A percentile compares a stretch with the other conserved stretches of the same genome.
These are phyloP conservation scores for Mystacornis crossleyi DNA, from an alignment of 2,113 vertebrate species.

Conservation along the genomic window DNA sequence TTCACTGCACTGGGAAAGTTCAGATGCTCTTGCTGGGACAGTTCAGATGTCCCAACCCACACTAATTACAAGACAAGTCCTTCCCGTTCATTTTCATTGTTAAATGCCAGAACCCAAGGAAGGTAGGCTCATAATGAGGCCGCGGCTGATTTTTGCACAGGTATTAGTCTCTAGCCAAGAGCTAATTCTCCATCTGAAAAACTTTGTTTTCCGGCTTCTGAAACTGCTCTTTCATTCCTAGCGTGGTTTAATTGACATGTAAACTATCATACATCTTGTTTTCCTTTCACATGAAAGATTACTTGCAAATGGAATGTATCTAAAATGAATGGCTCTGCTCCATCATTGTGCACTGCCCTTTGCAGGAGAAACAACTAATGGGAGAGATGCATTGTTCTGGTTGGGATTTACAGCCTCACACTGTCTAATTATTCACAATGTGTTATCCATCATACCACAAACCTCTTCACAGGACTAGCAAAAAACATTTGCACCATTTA, in stretches of 20 bases:
- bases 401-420: slow-evolving; percentile 43
- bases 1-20: slow-evolving; percentile 59
- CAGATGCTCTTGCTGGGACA: slow-evolving; percentile 46
- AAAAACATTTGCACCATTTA: background rate
- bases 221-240: slow-evolving; percentile 7
- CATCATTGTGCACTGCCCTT: slow-evolving; percentile 31
- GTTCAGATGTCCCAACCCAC: slow-evolving; percentile 41
- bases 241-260: slow-evolving; percentile 41
- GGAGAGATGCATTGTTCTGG: slow-evolving; percentile 37
- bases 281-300: slow-evolving; percentile 55
- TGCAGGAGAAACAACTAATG: slow-evolving; percentile 51
- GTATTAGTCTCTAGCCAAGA: slow-evolving; percentile 32
- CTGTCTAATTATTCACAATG: slow-evolving; percentile 68
- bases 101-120: slow-evolving; percentile 9
- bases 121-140: slow-evolving; percentile 28
- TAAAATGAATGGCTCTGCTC: slow-evolving; percentile 51
- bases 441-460: slow-evolving; percentile 43
- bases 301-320: slow-evolving; percentile 54
- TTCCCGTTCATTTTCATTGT: slow-evolving; percentile 14
- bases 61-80: slow-evolving; percentile 50
- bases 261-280: slow-evolving; percentile 44
- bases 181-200: slow-evolving; percentile 14
- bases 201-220: background rate
- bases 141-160: slow-evolving; percentile 44
- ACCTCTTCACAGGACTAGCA: background rate